These are phyloP conservation scores for Eurystomus gularis DNA, from an alignment of 2,113 vertebrate genomes.

Conservation along the genomic window DNA sequence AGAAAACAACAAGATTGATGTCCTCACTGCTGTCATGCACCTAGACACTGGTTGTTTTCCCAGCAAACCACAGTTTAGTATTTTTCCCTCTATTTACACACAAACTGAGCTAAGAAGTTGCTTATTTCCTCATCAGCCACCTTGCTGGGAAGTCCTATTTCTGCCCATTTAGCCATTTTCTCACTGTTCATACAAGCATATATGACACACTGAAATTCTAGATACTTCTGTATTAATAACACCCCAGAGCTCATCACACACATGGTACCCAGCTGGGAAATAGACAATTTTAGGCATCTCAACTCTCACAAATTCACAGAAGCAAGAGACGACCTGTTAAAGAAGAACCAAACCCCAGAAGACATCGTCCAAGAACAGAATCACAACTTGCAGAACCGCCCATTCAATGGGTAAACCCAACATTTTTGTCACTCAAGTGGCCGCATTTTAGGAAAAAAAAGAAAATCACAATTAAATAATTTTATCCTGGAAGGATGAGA, in stretches of 20 bases:
- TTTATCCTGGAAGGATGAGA: slow-evolving; percentile 31
- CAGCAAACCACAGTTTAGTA: neutral
- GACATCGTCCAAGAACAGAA: neutral
- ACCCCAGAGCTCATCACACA: neutral
- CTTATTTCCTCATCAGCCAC: neutral
- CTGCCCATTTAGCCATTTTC: neutral
- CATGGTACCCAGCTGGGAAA: neutral
- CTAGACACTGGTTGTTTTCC: neutral
- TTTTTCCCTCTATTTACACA: neutral
- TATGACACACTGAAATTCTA: neutral
- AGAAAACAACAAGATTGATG: neutral
- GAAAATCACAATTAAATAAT: neutral
- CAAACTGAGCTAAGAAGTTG: accelerated
- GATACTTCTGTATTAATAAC: neutral
- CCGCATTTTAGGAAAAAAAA: neutral
- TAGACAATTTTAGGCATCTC: accelerated
- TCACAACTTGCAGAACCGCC: neutral
- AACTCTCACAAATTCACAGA: neutral
- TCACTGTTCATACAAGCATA: neutral
- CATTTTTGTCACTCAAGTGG: neutral
- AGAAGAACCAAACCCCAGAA: neutral
- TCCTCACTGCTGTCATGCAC: neutral
- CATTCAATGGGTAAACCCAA: neutral
- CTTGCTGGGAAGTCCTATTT: neutral
- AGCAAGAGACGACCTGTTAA: neutral